A percentile compares a stretch with the other conserved stretches of the same genome.
These are phyloP conservation scores for Desoria tigrina DNA, from an alignment of 2,888 invertebrate genomes.

Conservation along the genomic window DNA sequence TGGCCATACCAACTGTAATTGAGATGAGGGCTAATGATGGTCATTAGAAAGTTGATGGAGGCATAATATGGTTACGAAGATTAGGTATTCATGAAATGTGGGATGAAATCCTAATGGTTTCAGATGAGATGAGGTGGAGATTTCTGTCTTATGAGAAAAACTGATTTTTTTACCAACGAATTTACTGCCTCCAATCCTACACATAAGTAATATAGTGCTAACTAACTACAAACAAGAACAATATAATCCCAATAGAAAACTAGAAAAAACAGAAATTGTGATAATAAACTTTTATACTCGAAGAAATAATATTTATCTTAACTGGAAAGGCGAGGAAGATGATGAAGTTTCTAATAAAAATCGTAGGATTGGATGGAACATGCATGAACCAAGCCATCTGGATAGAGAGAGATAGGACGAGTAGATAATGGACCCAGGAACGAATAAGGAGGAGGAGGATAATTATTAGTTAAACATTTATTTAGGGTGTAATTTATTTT, in stretches of 20 bases:
- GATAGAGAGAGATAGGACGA: constrained; percentile 21
- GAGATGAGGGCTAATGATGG: constrained; percentile 40
- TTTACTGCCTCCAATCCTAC: not conserved
- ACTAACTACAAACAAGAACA: no score
- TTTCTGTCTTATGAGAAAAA: constrained; percentile 5
- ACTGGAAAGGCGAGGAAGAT: constrained; percentile 1
- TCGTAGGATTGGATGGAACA: constrained; percentile 10
- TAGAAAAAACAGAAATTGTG: not conserved
- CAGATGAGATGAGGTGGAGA: constrained; percentile 12
- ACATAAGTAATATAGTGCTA: not conserved
- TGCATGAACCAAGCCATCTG: constrained; percentile 12
- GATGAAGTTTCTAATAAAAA: not conserved
- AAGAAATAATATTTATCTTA: no score
- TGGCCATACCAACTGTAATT: constrained; percentile 22
- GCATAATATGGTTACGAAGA: constrained; percentile 26
- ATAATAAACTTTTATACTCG: constrained; percentile 9
- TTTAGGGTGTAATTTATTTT: constrained; percentile 55
- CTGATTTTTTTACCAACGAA: not conserved
- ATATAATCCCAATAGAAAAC: not conserved
- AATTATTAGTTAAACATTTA: constrained; percentile 55
- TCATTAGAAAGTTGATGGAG: constrained; percentile 36
- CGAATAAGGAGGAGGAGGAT: constrained; percentile 50
- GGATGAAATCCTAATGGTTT: constrained; percentile 6
- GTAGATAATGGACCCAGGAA: constrained; percentile 20
- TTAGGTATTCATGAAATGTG: constrained; percentile 15